Conservation (phyloP, 2,888 invertebrate genomes). For the Eupithecia exiguata region DNA sequence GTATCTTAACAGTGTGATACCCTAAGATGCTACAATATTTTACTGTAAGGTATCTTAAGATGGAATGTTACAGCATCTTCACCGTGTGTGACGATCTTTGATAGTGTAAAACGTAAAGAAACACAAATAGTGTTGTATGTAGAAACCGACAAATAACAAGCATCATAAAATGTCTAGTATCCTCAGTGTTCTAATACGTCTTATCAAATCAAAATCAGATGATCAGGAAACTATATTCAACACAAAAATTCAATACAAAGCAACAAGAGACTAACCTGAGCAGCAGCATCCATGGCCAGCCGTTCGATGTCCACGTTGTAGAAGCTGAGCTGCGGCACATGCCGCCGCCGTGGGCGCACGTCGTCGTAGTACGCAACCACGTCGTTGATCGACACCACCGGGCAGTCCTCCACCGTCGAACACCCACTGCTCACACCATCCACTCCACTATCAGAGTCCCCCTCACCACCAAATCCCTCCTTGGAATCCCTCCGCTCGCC, state of each 20-base stretch:
- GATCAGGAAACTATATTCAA: no score
- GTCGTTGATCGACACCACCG: constrained; percentile 81
- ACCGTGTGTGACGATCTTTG: no score
- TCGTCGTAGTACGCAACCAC: constrained; percentile 80
- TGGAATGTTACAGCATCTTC: no score
- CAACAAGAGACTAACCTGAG: constrained; percentile 64
- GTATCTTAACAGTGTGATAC: no score
- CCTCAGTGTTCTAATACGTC: no score
- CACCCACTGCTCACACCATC: constrained; percentile 85
- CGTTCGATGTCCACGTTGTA: constrained; percentile 78
- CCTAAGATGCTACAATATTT: no score
- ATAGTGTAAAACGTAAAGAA: no score
- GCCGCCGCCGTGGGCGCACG: constrained; percentile 71
- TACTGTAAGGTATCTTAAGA: no score
- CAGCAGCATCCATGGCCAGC: constrained; percentile 70
- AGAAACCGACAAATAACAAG: no score
- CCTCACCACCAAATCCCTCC: constrained; percentile 76
- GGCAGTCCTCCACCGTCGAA: constrained; percentile 83
- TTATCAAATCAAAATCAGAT: no score
- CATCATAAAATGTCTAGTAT: no score
- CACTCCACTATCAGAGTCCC: constrained; percentile 82
- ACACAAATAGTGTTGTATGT: no score
- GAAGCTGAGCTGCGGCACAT: constrained; percentile 77
- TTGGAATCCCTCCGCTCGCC: constrained; percentile 77
- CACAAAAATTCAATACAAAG: background rate